Conservation (phyloP, 2,797 vertebrate genomes). For the Buceros bicornis region DNA sequence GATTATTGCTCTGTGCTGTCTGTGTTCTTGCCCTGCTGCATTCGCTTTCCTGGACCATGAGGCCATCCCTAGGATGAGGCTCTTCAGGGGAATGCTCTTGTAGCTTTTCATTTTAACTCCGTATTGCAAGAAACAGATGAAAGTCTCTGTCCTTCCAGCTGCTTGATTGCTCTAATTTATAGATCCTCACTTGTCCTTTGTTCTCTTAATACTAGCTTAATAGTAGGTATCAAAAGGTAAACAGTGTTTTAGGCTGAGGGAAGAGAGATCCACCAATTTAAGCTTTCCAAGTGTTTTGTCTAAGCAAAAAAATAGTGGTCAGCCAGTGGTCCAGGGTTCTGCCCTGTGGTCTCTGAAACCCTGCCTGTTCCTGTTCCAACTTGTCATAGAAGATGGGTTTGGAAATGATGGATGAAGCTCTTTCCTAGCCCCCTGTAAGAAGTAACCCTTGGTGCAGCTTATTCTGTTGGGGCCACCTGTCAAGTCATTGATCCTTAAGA, state of each 20-base stretch:
- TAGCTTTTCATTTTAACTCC: neutral
- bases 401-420: neutral
- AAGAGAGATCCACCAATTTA: neutral
- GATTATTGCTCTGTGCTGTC: rapidly evolving
- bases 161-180: neutral
- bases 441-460: neutral
- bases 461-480: too few relatives aligned
- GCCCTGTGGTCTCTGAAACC: neutral
- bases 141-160: neutral
- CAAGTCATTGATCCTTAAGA: rapidly evolving
- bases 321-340: neutral
- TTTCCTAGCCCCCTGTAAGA: neutral
- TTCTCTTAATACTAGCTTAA: neutral
- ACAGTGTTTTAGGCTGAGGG: neutral
- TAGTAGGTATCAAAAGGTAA: neutral
- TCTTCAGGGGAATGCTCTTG: neutral
- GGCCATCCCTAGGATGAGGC: neutral
- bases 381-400: neutral
- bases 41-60: neutral
- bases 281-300: neutral
- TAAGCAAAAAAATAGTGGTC: neutral
- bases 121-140: neutral
- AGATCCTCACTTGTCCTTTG: neutral
- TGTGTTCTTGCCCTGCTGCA: rapidly evolving
- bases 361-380: neutral